phyloP scores from a whole-genome alignment of 92 coral and sea anemone species.

The Palythoa grandis region DNA sequence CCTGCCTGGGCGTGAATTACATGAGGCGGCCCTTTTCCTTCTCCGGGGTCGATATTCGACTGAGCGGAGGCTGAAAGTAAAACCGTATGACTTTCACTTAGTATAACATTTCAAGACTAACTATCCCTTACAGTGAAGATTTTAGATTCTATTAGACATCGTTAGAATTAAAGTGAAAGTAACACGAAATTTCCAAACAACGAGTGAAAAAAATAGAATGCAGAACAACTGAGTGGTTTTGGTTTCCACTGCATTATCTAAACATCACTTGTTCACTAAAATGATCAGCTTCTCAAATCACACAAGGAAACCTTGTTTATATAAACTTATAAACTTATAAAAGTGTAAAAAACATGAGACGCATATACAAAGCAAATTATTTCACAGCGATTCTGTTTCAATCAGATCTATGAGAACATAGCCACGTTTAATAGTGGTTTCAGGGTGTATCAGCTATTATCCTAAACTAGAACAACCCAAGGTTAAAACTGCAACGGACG shows the following conservation, averaged over 20 bases:
- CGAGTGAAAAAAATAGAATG: too few species aligned
- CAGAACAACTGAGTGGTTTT: too few species aligned
- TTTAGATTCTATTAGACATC: conserved; percentile 11
- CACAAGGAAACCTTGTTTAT: neutral
- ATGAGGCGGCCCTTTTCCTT: conserved; percentile 48
- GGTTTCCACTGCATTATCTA: neutral
- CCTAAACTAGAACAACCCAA: conserved; percentile 10
- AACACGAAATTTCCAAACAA: neutral
- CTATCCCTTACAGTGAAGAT: neutral
- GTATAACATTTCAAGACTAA: neutral
- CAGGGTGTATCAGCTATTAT: neutral
- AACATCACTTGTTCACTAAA: neutral
- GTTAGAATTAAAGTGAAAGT: neutral
- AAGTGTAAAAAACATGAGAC: neutral
- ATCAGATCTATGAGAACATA: neutral
- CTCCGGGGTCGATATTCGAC: conserved; percentile 18
- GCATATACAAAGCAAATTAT: neutral
- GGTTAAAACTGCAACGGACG: neutral
- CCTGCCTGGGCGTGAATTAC: conserved; percentile 68
- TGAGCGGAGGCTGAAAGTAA: conserved; percentile 7
- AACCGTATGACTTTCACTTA: neutral
- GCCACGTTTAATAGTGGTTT: neutral
- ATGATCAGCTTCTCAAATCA: neutral
- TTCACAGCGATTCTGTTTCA: neutral
- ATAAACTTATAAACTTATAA: neutral